Base-by-base conservation (phyloP, 2,888 invertebrate species). In the Encarsia formosa region DNA sequence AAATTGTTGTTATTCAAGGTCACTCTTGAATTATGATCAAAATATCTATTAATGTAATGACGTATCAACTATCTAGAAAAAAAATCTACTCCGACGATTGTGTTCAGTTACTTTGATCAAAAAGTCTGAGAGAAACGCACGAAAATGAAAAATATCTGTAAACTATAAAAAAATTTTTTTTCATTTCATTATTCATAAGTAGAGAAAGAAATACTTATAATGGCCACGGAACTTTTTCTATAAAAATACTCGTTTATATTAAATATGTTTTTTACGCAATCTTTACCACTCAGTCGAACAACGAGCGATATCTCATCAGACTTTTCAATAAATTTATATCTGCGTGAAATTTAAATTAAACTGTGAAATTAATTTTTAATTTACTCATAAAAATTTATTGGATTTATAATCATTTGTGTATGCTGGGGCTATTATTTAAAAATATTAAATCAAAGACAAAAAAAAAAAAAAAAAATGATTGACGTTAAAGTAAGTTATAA, bases 101-200 rank as follows among this genome's bases (percentile, higher is more conserved):
- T 52, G 52, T 56, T 52, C 52, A 52, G 46, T 50, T 52, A 20
- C 40, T 52, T n/a, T 38, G 51, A 56, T 53, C 41, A 45, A 42
- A 53, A 50, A 56, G 53, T 56, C 56, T 53, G 56, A 53, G 29
- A 49, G 18, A 53, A 51, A 51, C 51, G 53, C 51, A 53, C 51
- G 47, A 50, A 49, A 46, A 48, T 22, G 9, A 46, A 38, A 46
- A 13, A 11, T 29, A 37, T 22, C 37, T 26, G 23, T 42, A 41
- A 40, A 34, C 38, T 34, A 46, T 35, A 45, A 20, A 43, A 40
- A 23, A 47, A 43, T 42, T 47, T 47, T 54, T 54, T 32, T 50
- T 41, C 31, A 34, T 35, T 50, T 40, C 44, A 46, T 48, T 35
- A 48, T 51, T 51, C 35, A 29, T 29, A 39, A 42, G n/a, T 22